Base-by-base conservation (phyloP, 1,140 invertebrate species). In the Eurosta solidaginis region DNA sequence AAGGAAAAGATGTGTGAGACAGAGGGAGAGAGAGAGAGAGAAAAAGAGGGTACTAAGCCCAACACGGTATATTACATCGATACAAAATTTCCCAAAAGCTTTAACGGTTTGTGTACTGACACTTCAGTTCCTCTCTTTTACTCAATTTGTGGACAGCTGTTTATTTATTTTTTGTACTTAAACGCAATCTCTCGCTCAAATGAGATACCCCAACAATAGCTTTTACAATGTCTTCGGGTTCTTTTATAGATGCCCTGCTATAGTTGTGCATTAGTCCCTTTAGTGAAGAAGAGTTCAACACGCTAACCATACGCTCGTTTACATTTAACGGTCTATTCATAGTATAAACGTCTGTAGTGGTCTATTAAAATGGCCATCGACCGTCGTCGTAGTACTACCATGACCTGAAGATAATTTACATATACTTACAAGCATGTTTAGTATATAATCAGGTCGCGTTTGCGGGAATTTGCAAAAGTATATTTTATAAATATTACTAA, bases 351-450 rank as follows among this genome's bases (percentile, higher is more conserved):
- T 2, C 33, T n/a, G 17, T 40, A 36, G n/a, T 68, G 59, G 59
- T 68, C 59, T 33, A n/a, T 40, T 68, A n/a, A 68, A 68, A 40
- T 68, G 59, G 33, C 59, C 59, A 68, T 33, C 59, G 59, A 68
- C 59, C 59, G 10, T 22, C 59, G 33, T 42, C n/a, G 59, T 63
- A 49, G n/a, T 33, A n/a, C 33, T 36, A 59, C 54, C 54, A 59
- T 29, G 54, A 59, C 54, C 54, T 59, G 54, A 59, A 59, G 54
- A 59, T 29, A 59, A 17, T 33, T 12, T n/a, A 59, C 17, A n/a
- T n/a, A n/a, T n/a, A n/a, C n/a, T n/a, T n/a, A n/a, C n/a, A n/a
- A n/a, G n/a, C 33, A 0, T 27, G 27, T 49, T 17, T 54, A 54
- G 52, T 54, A 33, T 68, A 68, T 20, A 68, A 42, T 68, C 59